Percentiles rank a stretch among this genome's conserved stretches.
Evolutionary conservation across 2,888 invertebrate species (phyloP).

Genomic region (Plebejus anna): DNA sequence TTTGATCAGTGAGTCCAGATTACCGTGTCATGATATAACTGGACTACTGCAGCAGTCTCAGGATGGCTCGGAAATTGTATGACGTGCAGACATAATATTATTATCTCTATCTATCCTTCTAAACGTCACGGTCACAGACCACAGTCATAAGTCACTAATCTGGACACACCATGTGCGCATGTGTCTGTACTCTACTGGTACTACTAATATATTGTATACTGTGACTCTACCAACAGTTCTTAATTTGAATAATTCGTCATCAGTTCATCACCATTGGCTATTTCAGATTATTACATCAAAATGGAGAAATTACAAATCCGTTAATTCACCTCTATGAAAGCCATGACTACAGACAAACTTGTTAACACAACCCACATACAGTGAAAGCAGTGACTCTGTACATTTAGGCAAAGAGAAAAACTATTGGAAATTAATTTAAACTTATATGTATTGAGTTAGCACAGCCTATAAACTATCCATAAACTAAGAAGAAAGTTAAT

Average conservation of each 20-base stretch:
- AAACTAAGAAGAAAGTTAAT: not conserved
- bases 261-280: not conserved
- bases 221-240: not conserved
- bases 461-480: not conserved
- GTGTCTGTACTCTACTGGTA: too few relatives aligned
- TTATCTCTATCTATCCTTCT: too few relatives aligned
- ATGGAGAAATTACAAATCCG: not conserved
- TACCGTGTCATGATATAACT: too few relatives aligned
- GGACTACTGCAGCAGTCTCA: too few relatives aligned
- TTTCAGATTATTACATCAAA: not conserved
- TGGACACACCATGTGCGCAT: too few relatives aligned
- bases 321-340: constrained; percentile 2
- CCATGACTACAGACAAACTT: constrained; percentile 35
- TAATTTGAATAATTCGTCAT: not conserved
- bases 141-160: too few relatives aligned
- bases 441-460: not conserved
- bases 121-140: too few relatives aligned
- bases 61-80: too few relatives aligned
- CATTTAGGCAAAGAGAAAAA: constrained; percentile 7
- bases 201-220: too few relatives aligned
- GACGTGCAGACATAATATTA: too few relatives aligned
- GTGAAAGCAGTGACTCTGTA: constrained; percentile 35
- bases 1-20: too few relatives aligned
- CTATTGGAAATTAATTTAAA: constrained; percentile 23
- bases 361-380: constrained; percentile 40